Percentiles rank a stretch among this genome's conserved stretches.
Conservation (phyloP, 1,140 invertebrate genomes). For the Ips nitidus region DNA sequence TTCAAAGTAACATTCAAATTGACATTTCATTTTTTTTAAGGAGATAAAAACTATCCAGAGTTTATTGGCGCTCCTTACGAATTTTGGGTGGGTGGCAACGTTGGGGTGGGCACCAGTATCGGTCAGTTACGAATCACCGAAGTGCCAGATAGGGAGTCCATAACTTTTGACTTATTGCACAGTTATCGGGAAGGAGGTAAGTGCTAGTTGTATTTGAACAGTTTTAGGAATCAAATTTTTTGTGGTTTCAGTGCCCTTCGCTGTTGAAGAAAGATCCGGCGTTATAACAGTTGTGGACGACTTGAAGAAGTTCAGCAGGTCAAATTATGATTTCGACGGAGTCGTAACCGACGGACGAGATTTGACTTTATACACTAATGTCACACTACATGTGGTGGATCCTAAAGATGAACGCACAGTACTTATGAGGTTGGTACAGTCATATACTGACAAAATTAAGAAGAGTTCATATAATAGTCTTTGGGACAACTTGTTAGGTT, state of each 20-base stretch:
- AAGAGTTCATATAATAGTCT: background rate
- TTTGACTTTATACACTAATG: constrained; percentile 72
- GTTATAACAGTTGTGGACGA: constrained; percentile 82
- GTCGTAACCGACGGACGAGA: constrained; percentile 70
- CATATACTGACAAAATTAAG: background rate
- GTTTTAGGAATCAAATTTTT: background rate
- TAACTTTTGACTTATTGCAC: constrained; percentile 77
- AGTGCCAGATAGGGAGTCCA: constrained; percentile 64
- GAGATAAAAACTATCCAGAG: constrained; percentile 62
- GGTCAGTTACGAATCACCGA: constrained; percentile 79
- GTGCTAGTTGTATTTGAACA: constrained; percentile 7
- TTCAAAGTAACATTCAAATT: constrained; percentile 1
- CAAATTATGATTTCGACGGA: constrained; percentile 78
- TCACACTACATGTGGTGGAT: constrained; percentile 80
- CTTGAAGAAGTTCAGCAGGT: constrained; percentile 67
- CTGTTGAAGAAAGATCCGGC: constrained; percentile 84
- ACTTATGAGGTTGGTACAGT: constrained; percentile 64
- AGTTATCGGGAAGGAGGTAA: constrained; percentile 79
- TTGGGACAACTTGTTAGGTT: no score
- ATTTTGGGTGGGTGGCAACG: constrained; percentile 85
- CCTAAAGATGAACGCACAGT: constrained; percentile 68
- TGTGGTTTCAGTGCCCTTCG: constrained; percentile 73
- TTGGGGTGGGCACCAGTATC: constrained; percentile 78
- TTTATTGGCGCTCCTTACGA: constrained; percentile 88
- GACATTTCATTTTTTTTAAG: constrained; percentile 9